Base-by-base conservation (phyloP, 2,888 invertebrate genomes). In the Cylloceria caligata region DNA sequence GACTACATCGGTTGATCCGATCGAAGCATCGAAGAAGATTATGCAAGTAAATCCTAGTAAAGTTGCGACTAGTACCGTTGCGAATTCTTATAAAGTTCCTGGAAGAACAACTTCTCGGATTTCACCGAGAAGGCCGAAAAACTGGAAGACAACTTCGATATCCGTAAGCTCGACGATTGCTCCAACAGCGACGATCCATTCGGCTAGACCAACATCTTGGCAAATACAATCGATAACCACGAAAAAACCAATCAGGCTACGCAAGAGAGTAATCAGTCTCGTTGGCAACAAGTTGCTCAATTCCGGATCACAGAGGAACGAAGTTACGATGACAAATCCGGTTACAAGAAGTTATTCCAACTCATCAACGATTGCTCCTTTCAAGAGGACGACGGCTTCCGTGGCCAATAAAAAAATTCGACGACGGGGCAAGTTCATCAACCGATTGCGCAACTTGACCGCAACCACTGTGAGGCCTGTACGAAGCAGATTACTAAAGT, bases 401-500 rank as follows among this genome's bases (percentile, higher is more conserved):
- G 9, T 36, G 11, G 36, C 30, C n/a, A 39, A 11, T 0, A 73
- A 62, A 24, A 84, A 60, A 27, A 82, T 65, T 19, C 84, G 87
- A 19, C 84, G 84, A 9, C 83, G 77, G 19, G 52, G 77, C 3
- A 39, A 47, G 9, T 21, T 52, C 4, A 34, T 21, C 7, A 67
- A 24, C 49, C 67, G 57, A 36, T 7, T 34, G 1, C 34, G 2
- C 3, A 36, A 57, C 0, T 84, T 64, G 7, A 39, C 76, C 16
- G n/a, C 67, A 52, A 60, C 74, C 0, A 78, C 73, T 34, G 30
- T 16, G 45, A 76, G 34, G n/a, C 68, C 69, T 0, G 49, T 71
- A 7, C 83, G 78, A 16, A 80, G 79, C 47, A 85, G 77, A 75
- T 57, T 78, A 0, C 55, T 55, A 36, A 65, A 36, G 52, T 52